Evolutionary conservation across 1,140 invertebrate genomes (phyloP).

Genomic region (Goniozus legneri): DNA sequence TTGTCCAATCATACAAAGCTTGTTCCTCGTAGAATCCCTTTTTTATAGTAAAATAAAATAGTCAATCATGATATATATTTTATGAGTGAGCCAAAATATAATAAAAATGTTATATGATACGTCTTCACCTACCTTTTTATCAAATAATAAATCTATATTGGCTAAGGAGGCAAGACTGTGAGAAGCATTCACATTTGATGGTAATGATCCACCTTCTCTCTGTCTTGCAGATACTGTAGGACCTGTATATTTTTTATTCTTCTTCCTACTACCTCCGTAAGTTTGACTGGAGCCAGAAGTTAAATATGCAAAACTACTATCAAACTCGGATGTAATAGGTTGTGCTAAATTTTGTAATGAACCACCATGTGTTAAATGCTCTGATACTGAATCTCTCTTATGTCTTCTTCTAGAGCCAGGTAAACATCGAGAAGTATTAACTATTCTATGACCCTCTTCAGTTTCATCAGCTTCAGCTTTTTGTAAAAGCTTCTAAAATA

Average conservation of each 20-base stretch:
- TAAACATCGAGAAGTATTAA: slow-evolving; percentile 42
- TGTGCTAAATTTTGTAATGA: slow-evolving; percentile 59
- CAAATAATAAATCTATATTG: slow-evolving; percentile 47
- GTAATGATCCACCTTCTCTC: slow-evolving; percentile 64
- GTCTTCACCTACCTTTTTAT: slow-evolving; percentile 49
- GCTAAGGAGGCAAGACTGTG: slow-evolving; percentile 45
- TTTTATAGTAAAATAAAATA: slow-evolving; percentile 23
- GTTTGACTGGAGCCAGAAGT: slow-evolving; percentile 44
- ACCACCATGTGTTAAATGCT: slow-evolving; percentile 56
- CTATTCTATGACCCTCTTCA: slow-evolving; percentile 44
- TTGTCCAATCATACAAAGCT: slow-evolving; percentile 43
- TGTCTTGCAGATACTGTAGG: slow-evolving; percentile 61
- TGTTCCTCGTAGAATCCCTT: slow-evolving; percentile 44
- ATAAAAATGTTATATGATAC: too few relatives aligned
- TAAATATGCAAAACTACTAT: slow-evolving; percentile 44
- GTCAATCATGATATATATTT: slow-evolving; percentile 1
- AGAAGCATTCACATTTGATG: slow-evolving; percentile 59
- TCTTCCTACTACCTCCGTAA: slow-evolving; percentile 39
- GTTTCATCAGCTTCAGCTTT: slow-evolving; percentile 61
- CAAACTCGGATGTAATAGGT: slow-evolving; percentile 46
- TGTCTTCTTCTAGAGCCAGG: slow-evolving; percentile 47
- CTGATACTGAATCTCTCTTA: slow-evolving; percentile 54
- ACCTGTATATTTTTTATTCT: slow-evolving; percentile 43
- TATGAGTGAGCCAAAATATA: neutral
- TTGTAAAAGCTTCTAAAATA: slow-evolving; percentile 56